These are phyloP conservation scores for Parazoanthus atlanticus DNA, from an alignment of 92 coral and sea anemone species.

Conservation along the genomic window DNA sequence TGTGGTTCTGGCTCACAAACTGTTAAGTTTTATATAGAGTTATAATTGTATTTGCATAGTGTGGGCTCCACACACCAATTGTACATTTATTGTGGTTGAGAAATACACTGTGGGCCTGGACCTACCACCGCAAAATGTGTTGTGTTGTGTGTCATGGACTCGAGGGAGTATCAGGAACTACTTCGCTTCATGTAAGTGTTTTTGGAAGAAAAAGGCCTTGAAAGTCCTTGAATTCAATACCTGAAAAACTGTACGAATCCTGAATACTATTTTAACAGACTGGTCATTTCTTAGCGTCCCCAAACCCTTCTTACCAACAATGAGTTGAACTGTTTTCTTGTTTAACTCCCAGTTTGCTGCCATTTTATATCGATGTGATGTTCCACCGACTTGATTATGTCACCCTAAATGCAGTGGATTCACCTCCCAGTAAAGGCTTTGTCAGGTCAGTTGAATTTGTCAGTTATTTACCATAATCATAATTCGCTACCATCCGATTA, in stretches of 20 bases:
- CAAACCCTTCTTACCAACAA: neutral
- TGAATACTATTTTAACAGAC: too few species aligned
- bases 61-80: too few species aligned
- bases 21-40: too few species aligned
- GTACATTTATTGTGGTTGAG: too few species aligned
- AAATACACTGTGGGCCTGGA: too few species aligned
- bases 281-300: too few species aligned
- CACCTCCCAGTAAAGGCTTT: conserved; percentile 79
- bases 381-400: conserved; percentile 80
- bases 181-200: neutral
- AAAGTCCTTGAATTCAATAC: neutral
- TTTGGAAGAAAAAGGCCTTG: neutral
- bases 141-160: too few species aligned
- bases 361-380: conserved; percentile 78
- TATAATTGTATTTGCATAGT: too few species aligned
- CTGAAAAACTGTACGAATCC: neutral
- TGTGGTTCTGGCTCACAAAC: too few species aligned
- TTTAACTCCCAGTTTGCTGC: conserved; percentile 68
- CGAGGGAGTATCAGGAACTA: too few species aligned
- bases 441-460: conserved; percentile 68
- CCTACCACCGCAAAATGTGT: too few species aligned
- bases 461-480: neutral
- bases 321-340: neutral
- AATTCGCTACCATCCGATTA: neutral
- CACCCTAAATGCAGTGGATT: conserved; percentile 79